Evolutionary conservation across 2,888 invertebrate genomes (phyloP).

Genomic region (Ochlodes sylvanus): DNA sequence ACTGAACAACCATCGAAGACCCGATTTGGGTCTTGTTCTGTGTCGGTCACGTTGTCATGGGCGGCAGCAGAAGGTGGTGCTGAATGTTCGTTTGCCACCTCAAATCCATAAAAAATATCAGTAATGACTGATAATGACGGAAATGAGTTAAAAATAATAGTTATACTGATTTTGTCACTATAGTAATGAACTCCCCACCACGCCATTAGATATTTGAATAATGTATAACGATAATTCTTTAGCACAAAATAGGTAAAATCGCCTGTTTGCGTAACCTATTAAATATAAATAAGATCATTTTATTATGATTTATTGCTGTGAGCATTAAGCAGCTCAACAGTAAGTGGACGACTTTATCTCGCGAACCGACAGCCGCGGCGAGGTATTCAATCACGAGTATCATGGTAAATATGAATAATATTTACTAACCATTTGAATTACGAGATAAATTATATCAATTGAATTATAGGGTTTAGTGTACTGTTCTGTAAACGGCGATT

Average conservation of each 20-base stretch:
- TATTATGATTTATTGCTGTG: constrained; percentile 34
- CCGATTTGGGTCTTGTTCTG: too few species aligned
- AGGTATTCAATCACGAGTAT: constrained; percentile 35
- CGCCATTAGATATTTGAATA: neutral
- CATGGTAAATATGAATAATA: constrained; percentile 23
- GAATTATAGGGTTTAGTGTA: constrained; percentile 3
- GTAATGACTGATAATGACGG: too few species aligned
- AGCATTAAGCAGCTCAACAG: constrained; percentile 30
- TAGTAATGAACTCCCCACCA: too few species aligned
- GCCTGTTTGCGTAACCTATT: constrained; percentile 26
- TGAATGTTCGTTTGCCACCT: too few species aligned
- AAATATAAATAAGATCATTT: constrained; percentile 34
- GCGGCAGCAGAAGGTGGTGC: too few species aligned
- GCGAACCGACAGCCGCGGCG: constrained; percentile 11
- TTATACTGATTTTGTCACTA: too few species aligned
- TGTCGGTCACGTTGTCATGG: too few species aligned
- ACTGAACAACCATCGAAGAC: too few species aligned
- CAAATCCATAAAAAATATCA: too few species aligned
- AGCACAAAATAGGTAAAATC: constrained; percentile 26
- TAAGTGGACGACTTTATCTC: constrained; percentile 37
- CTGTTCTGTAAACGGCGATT: neutral
- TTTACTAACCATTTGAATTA: constrained; percentile 27
- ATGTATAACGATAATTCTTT: neutral
- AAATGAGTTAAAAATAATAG: too few species aligned
- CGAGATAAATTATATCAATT: constrained; percentile 20